Percentiles rank a stretch among this genome's conserved stretches.
phyloP scores from a whole-genome alignment of 2,888 invertebrate species.

The Ennomos fuscantarius region DNA sequence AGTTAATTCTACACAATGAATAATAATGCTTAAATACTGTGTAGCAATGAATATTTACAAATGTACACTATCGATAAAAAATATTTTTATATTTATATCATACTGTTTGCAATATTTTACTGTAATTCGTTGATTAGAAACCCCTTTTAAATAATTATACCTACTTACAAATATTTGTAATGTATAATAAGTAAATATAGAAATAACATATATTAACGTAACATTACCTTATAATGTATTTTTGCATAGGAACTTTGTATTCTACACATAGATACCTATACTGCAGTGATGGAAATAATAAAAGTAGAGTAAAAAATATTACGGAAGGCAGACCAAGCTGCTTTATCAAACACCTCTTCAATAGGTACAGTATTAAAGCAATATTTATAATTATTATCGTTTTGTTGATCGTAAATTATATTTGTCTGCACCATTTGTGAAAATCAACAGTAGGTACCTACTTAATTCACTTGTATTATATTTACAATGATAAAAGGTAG shows the following conservation, averaged over 20 bases:
- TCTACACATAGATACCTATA: conserved; percentile 56
- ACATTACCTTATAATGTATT: conserved; percentile 67
- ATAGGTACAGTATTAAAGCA: no score
- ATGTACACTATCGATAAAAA: conserved; percentile 41
- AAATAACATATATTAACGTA: conserved; percentile 68
- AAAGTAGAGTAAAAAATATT: not conserved
- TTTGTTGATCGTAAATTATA: no score
- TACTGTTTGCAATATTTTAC: conserved; percentile 59
- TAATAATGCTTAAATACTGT: conserved; percentile 39
- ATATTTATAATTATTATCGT: no score
- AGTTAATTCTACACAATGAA: not conserved
- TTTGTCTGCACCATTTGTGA: no score
- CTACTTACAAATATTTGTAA: conserved; percentile 59
- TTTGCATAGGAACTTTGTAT: conserved; percentile 79
- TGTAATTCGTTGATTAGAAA: conserved; percentile 82
- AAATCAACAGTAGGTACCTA: no score
- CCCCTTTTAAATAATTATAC: conserved; percentile 66
- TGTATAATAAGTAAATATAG: conserved; percentile 53
- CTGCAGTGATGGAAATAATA: conserved; percentile 38
- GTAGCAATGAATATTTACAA: conserved; percentile 23
- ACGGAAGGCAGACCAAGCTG: no score
- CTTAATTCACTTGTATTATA: no score
- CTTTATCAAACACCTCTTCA: no score
- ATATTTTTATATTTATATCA: conserved; percentile 37
- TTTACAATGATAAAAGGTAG: no score